Conservation (phyloP, 2,113 vertebrate species). For the Leuciscus idus region DNA sequence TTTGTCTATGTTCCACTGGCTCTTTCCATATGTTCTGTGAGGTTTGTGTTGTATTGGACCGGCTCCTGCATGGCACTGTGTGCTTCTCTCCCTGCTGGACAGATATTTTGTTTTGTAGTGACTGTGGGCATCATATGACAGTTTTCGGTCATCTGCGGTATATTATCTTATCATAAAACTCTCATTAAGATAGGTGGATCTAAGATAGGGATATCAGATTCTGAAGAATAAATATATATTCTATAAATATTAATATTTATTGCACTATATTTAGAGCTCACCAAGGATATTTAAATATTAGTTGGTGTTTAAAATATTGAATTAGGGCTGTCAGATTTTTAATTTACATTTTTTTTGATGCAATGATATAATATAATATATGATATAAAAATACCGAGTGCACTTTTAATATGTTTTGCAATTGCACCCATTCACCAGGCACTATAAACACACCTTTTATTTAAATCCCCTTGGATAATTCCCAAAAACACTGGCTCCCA, state of each 20-base stretch:
- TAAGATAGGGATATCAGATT: neutral
- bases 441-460: neutral
- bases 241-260: neutral
- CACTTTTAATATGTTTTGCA: neutral
- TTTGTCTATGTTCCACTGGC: neutral
- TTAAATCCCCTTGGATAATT: conserved; percentile 3
- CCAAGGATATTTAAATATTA: neutral
- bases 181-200: neutral
- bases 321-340: neutral
- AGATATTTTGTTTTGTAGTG: neutral
- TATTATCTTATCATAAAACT: neutral
- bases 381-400: neutral
- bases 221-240: neutral
- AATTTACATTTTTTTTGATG: no score
- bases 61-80: no score
- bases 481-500: neutral
- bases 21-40: neutral
- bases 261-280: neutral
- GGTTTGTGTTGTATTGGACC: no score
- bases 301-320: neutral
- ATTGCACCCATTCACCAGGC: neutral
- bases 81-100: no score
- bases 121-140: neutral
- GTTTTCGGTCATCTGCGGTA: neutral
- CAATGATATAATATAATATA: no score